phyloP scores from a whole-genome alignment of 2,888 invertebrate genomes.

The Cataglyphis albicans region DNA sequence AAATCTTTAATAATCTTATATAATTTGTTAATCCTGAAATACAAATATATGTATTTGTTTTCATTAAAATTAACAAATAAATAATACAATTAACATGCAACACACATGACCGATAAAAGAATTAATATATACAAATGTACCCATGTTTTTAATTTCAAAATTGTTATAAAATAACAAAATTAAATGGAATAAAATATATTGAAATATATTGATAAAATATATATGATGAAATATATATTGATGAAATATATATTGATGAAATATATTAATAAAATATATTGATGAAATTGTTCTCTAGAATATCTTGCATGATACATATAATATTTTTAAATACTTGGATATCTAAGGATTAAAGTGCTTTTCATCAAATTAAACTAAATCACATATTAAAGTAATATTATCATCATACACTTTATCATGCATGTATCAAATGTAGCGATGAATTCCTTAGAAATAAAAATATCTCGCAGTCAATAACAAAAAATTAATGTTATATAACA shows the following conservation, averaged over 20 bases:
- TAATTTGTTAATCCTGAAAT: not conserved
- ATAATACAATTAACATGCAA: not conserved
- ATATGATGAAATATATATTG: too few species aligned
- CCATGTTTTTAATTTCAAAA: not conserved
- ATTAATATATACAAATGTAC: not conserved
- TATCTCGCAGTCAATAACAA: conserved; percentile 26
- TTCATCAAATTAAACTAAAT: conserved; percentile 35
- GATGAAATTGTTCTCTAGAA: not conserved
- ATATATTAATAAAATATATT: too few species aligned
- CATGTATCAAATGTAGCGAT: not conserved
- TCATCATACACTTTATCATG: conserved; percentile 14
- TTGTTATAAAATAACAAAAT: not conserved
- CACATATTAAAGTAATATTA: conserved; percentile 34
- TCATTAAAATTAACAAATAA: conserved; percentile 16
- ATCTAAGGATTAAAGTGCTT: conserved; percentile 30
- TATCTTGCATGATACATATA: not conserved
- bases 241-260: too few species aligned
- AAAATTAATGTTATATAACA: conserved; percentile 25
- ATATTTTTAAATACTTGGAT: conserved; percentile 15
- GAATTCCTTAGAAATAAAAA: conserved; percentile 34
- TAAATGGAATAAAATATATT: too few species aligned
- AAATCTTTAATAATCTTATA: not conserved
- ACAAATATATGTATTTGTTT: not conserved
- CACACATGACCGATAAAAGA: not conserved
- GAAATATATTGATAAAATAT: too few species aligned